Conservation (phyloP, 1,140 invertebrate genomes). For the Drosophila tsacasi region DNA sequence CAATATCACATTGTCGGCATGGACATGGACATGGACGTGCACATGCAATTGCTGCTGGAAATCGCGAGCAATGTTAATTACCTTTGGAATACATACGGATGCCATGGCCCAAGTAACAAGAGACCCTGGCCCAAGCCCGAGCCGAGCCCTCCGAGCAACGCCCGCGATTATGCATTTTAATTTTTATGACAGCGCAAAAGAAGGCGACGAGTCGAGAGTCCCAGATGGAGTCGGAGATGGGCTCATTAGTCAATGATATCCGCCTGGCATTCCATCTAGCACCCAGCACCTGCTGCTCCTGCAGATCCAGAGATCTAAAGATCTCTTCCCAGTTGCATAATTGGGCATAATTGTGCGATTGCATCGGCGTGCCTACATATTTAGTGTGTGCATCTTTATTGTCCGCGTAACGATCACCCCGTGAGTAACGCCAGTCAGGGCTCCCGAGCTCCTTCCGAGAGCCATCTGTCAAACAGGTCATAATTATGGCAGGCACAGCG, state of each 20-base stretch:
- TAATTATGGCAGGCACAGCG: slow-evolving; percentile 71
- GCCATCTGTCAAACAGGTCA: slow-evolving; percentile 33
- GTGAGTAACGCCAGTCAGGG: slow-evolving; percentile 52
- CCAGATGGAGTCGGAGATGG: slow-evolving; percentile 14
- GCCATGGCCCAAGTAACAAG: slow-evolving; percentile 2
- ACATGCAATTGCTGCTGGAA: slow-evolving; percentile 35
- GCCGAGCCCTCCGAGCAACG: slow-evolving; percentile 34
- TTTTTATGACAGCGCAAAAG: slow-evolving; percentile 56
- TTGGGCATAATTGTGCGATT: slow-evolving; percentile 80
- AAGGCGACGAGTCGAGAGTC: slow-evolving; percentile 5
- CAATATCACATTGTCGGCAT: slow-evolving; percentile 43
- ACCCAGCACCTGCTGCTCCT: slow-evolving; percentile 33
- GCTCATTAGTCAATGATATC: slow-evolving; percentile 81
- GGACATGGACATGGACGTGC: slow-evolving; percentile 7
- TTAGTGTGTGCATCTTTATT: slow-evolving; percentile 61
- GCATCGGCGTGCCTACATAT: slow-evolving; percentile 60
- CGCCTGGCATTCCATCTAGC: slow-evolving; percentile 43
- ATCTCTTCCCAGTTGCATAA: slow-evolving; percentile 71
- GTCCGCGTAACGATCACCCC: slow-evolving; percentile 45
- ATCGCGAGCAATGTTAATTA: slow-evolving; percentile 62
- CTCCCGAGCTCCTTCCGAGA: background rate
- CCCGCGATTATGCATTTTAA: slow-evolving; percentile 66
- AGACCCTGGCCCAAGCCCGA: background rate
- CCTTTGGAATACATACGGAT: slow-evolving; percentile 4
- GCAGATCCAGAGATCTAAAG: slow-evolving; percentile 22